Conservation (phyloP, 2,888 invertebrate species). For the Ophioninae sp. region DNA sequence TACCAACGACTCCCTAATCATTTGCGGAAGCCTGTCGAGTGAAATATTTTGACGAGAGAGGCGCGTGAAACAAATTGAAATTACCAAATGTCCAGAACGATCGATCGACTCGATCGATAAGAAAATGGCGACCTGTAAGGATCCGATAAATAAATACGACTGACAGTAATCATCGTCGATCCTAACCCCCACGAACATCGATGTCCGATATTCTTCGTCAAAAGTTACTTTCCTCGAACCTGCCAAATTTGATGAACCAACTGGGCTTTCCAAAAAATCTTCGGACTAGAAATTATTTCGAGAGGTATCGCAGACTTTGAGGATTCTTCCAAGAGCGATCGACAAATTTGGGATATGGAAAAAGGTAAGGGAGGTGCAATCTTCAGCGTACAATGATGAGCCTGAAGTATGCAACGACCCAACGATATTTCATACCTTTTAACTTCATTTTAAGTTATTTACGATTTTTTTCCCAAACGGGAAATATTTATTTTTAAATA, state of each 20-base stretch:
- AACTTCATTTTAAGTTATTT: no score
- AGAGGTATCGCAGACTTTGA: background rate
- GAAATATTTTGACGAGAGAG: conserved; percentile 10
- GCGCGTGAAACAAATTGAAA: conserved; percentile 1
- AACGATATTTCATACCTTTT: no score
- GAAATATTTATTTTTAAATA: no score
- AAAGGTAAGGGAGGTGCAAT: background rate
- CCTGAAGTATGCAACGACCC: no score
- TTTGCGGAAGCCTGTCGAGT: background rate
- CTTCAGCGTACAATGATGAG: background rate
- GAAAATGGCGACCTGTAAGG: background rate
- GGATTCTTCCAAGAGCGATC: background rate
- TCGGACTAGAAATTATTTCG: background rate
- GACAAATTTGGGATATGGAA: conserved; percentile 31
- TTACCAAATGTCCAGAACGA: conserved; percentile 20
- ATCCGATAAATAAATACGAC: background rate
- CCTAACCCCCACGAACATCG: conserved; percentile 9
- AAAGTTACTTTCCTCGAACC: background rate
- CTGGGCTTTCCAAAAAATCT: background rate
- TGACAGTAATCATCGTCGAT: background rate
- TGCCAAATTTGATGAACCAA: background rate
- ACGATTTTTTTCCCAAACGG: no score
- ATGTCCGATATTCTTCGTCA: background rate
- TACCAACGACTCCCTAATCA: background rate
- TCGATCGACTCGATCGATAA: conserved; percentile 32